Evolutionary conservation across 2,113 vertebrate species (phyloP), one percentile per base, ranked within the genome.

Genomic region (Oostethus manadensis): DNA sequence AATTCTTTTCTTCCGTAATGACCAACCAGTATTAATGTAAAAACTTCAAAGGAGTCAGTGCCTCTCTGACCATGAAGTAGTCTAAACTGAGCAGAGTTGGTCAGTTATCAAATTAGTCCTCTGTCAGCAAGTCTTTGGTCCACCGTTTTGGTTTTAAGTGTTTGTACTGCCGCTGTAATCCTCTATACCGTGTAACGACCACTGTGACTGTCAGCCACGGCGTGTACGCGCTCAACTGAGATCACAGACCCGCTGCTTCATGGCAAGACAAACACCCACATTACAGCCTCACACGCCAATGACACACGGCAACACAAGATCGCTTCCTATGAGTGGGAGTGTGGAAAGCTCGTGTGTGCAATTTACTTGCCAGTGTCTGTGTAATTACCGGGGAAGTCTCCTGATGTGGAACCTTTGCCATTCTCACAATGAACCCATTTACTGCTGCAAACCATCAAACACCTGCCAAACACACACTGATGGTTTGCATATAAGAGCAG

Each of bases 391-490:
- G 76, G 71, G 74, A 86, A 81, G 69, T 79, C 83, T 86, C 82
- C 76, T 79, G 82, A 84, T 84, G 84, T 87, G 72, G 70, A 83
- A 86, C 84, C 81, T 88, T 85, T 84, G 78, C 86, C 77, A 77
- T 80, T 85, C 74, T 75, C 83, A 86, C 84, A 87, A 86, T 81
- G 83, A 87, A 87, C 83, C 84, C 76, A 86, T 88, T 88, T 87
- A 87, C 79, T 6, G 59, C 78, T 84, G 84, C 73, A 86, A 79
- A 82, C 73, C 76, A 84, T 88, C 85, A 89, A 84, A 89, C 72
- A 74, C 64, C 65, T 75, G 74, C 75, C 70, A 70, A 74, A 59
- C 56, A 71, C 50, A 70, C 66, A 68, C 60, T n/a, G 29, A 35
- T 18, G 51, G 51, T 54, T 54, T 54, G 29, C 51, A 54, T 54